Evolutionary conservation across 1,140 invertebrate genomes (phyloP), one percentile per base, ranked within the genome.

Genomic region (Micrasema longulum): DNA sequence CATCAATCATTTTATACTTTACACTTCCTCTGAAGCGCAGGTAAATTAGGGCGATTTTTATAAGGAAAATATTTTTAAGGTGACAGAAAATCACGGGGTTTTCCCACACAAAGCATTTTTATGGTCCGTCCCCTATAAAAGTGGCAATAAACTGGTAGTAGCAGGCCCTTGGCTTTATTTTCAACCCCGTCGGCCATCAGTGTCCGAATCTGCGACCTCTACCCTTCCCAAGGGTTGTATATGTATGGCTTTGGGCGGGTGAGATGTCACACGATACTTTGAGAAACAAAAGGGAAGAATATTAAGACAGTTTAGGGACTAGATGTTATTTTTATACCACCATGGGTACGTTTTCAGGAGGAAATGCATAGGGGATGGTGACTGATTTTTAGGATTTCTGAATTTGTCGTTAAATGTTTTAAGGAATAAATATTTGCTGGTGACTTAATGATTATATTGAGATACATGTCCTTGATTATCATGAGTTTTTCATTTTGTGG

Each of bases 41-140:
- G 26, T 31, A 31, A 31, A 31, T 31, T 31, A 31, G 26, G 26
- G 26, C 26, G 26, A n/a, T n/a, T 31, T 31, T 4, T 31, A 4
- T 7, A 7, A 31, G 26, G 26, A 31, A 31, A 31, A n/a, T 14
- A 45, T 16, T 48, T 48, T 11, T 16, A 48, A 48, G 47, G 47
- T 48, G 47, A 20, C 47, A 22, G 16, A 48, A 48, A 48, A 48
- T 48, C 47, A 48, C 16, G 26, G 35, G 9, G 31, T 20, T 66
- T 52, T 66, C 47, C 63, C 48, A 36, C 47, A 52, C 48, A 52
- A 38, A 66, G 48, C 48, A 66, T 66, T 66, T 66, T 66, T 66
- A 66, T 50, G 26, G 63, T 50, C 45, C 52, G 14, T 31, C 63
- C 35, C 10, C 63, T 10, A 66, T 66, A 66, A 66, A 66, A 66